These are phyloP conservation scores for Gallirallus australis DNA, from an alignment of 2,797 vertebrate species.

Conservation along the genomic window DNA sequence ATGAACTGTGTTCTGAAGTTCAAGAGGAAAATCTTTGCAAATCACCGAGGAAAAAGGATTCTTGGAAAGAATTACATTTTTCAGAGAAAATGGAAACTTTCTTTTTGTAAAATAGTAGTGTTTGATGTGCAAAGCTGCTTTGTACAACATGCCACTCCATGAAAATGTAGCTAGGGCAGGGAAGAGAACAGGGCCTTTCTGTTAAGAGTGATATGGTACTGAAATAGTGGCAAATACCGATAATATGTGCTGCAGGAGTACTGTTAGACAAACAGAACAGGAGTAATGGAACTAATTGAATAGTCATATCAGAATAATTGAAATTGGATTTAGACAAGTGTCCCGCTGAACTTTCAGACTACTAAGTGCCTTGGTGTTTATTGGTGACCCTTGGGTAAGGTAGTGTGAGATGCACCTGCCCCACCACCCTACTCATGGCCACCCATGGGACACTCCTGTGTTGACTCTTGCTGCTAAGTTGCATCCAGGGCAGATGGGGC, in stretches of 20 bases:
- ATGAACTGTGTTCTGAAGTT: not conserved
- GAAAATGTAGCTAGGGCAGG: not conserved
- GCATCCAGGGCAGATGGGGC: fast-evolving
- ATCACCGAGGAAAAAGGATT: not conserved
- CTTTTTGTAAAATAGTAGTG: not conserved
- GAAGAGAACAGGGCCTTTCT: not conserved
- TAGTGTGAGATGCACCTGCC: not conserved
- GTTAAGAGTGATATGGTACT: not conserved
- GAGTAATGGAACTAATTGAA: not conserved
- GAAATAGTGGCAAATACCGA: not conserved
- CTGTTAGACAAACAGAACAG: not conserved
- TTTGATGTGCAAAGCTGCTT: not conserved
- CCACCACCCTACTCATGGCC: fast-evolving
- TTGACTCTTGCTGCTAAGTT: fast-evolving
- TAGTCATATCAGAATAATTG: not conserved
- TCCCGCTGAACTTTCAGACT: too few relatives aligned
- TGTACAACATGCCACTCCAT: not conserved
- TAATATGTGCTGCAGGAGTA: not conserved
- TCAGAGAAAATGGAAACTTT: not conserved
- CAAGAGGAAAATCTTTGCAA: not conserved
- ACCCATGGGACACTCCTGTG: fast-evolving
- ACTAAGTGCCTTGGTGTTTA: fast-evolving
- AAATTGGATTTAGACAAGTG: not conserved
- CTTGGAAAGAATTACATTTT: not conserved
- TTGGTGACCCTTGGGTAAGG: not conserved